A percentile compares a stretch with the other conserved stretches of the same genome.
phyloP scores from a whole-genome alignment of 2,113 vertebrate species.

The Lasiurus borealis region DNA sequence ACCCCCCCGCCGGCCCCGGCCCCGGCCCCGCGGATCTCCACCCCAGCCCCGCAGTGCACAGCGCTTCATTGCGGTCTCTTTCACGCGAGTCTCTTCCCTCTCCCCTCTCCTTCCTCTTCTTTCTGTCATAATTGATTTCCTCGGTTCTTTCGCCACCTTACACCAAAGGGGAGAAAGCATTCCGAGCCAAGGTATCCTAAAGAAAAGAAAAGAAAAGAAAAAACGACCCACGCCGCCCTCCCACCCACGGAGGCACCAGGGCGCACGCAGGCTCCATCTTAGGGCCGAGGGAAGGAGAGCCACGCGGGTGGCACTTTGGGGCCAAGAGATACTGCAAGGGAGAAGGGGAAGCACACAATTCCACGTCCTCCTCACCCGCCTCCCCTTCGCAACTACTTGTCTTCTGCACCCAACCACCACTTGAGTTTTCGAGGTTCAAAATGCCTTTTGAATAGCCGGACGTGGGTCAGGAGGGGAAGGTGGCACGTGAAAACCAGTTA shows the following conservation, averaged over 20 bases:
- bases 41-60: conserved; percentile 59
- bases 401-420: conserved; percentile 70
- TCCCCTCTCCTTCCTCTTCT: neutral
- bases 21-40: conserved; percentile 65
- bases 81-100: neutral
- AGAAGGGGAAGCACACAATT: neutral
- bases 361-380: neutral
- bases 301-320: conserved; percentile 37
- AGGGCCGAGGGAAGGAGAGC: conserved; percentile 36
- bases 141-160: conserved; percentile 42
- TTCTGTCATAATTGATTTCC: conserved; percentile 12
- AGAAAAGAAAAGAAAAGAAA: conserved; percentile 77
- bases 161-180: neutral
- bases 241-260: conserved; percentile 24
- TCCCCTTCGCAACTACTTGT: neutral
- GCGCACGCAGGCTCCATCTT: conserved; percentile 22
- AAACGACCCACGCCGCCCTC: conserved; percentile 51
- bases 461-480: conserved; percentile 36
- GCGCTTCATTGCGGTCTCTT: conserved; percentile 47
- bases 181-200: conserved; percentile 37
- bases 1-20: conserved; percentile 40
- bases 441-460: conserved; percentile 23
- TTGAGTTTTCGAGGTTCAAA: conserved; percentile 61
- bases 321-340: conserved; percentile 36
- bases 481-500: conserved; percentile 37